A percentile compares a stretch with the other conserved stretches of the same genome.
These are phyloP conservation scores for Coreoperca whiteheadi DNA, from an alignment of 2,113 vertebrate species.

Conservation along the genomic window DNA sequence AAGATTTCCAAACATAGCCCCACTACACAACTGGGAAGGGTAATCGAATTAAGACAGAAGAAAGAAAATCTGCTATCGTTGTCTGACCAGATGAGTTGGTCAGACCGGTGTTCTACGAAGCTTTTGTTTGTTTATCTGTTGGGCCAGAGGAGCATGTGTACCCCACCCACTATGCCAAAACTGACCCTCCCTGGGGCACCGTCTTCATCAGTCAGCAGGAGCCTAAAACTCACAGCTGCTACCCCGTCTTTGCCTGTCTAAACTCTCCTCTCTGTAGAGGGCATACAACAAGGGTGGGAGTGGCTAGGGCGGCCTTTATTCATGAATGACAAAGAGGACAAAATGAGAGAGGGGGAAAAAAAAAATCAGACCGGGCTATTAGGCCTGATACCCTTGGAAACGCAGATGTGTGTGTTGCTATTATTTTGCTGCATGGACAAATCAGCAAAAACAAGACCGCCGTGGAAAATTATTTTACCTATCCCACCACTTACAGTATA, in stretches of 20 bases:
- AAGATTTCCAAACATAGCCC: slow-evolving; percentile 51
- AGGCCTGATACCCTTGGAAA: slow-evolving; percentile 62
- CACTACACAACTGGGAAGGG: slow-evolving; percentile 13
- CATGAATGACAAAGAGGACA: slow-evolving; percentile 84
- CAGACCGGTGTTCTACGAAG: slow-evolving; percentile 18
- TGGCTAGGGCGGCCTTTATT: slow-evolving; percentile 71
- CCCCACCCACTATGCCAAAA: slow-evolving; percentile 60
- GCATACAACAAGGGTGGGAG: slow-evolving; percentile 71
- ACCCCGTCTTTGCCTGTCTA: slow-evolving; percentile 46
- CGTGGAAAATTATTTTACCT: slow-evolving; percentile 33
- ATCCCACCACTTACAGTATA: slow-evolving; percentile 1
- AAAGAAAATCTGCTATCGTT: slow-evolving; percentile 41
- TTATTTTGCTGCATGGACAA: slow-evolving; percentile 64
- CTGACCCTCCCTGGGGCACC: slow-evolving; percentile 66
- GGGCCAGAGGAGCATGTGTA: slow-evolving; percentile 50
- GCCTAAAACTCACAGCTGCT: slow-evolving; percentile 77
- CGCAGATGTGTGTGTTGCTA: slow-evolving; percentile 53
- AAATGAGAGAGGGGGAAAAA: slow-evolving; percentile 44
- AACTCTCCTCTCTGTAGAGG: slow-evolving; percentile 66
- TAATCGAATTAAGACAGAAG: slow-evolving; percentile 57
- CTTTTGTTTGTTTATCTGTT: slow-evolving; percentile 47
- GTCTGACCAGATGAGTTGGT: slow-evolving; percentile 46
- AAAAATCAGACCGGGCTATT: slow-evolving; percentile 39
- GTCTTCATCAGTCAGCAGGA: slow-evolving; percentile 71
- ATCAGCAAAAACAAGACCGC: slow-evolving; percentile 33